Conservation (phyloP, 2,113 vertebrate species). For the Fukomys damarensis region DNA sequence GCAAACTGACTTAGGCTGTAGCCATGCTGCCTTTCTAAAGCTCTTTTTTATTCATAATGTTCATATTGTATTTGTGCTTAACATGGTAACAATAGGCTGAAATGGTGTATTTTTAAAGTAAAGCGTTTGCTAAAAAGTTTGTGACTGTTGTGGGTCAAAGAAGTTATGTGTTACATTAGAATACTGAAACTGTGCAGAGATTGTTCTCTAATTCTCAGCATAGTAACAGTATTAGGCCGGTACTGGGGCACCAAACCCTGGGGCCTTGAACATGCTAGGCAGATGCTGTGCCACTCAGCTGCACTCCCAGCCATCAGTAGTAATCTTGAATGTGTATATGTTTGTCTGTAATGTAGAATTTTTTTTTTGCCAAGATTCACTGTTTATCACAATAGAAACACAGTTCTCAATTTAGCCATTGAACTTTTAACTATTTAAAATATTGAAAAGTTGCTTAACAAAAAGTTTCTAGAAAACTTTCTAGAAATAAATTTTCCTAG, state of each 20-base stretch:
- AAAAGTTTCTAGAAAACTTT: conserved; percentile 41
- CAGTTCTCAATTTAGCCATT: conserved; percentile 18
- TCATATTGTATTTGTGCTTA: conserved; percentile 46
- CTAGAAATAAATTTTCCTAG: conserved; percentile 45
- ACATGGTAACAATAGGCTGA: not conserved
- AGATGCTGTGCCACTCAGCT: not conserved
- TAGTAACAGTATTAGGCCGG: not conserved
- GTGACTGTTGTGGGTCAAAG: not conserved
- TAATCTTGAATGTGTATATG: not conserved
- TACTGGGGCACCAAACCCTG: not conserved
- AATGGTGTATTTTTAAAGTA: conserved; percentile 31
- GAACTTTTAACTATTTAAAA: conserved; percentile 40
- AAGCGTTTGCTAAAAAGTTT: conserved; percentile 10
- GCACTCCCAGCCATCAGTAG: not conserved
- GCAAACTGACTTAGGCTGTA: not conserved
- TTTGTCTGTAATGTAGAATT: conserved; percentile 49
- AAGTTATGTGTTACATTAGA: not conserved
- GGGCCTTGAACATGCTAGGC: not conserved
- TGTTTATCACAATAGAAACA: conserved; percentile 5
- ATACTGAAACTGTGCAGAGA: not conserved
- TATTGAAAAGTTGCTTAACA: not conserved
- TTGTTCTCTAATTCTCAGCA: not conserved
- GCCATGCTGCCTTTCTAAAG: not conserved
- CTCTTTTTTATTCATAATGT: not conserved
- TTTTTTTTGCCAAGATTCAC: not conserved